phyloP scores from a whole-genome alignment of 1,140 invertebrate genomes.

The Andrena cerasifolii region DNA sequence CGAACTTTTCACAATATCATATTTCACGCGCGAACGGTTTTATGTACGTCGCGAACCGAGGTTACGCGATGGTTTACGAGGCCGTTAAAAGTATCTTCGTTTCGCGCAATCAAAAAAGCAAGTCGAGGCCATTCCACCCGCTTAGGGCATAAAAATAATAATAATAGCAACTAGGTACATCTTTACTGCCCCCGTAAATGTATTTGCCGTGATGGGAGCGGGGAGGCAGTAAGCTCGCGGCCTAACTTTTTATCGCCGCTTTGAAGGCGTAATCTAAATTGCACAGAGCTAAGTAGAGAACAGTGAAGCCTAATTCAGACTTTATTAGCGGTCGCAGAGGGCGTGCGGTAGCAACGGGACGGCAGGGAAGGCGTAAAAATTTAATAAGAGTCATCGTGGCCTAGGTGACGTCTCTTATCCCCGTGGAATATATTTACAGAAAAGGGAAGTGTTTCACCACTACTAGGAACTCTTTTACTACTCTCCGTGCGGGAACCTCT shows the following conservation, averaged over 20 bases:
- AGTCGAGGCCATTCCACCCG: neutral
- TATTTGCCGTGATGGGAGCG: too few relatives aligned
- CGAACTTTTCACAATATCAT: neutral
- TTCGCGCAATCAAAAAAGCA: neutral
- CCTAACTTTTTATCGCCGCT: neutral
- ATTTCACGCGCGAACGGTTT: neutral
- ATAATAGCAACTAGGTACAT: neutral
- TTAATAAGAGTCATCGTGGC: neutral
- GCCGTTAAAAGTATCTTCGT: conserved; percentile 1
- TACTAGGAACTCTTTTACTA: too few relatives aligned
- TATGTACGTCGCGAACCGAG: neutral
- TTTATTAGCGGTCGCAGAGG: neutral
- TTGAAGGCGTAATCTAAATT: conserved; percentile 12
- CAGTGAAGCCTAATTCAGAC: neutral
- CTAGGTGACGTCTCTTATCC: neutral
- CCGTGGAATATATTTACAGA: neutral
- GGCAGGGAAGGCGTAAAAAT: neutral
- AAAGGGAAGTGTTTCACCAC: too few relatives aligned
- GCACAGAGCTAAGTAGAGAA: neutral
- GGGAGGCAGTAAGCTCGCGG: neutral
- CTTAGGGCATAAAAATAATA: neutral
- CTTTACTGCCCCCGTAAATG: neutral
- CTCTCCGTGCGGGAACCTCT: neutral
- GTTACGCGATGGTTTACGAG: neutral
- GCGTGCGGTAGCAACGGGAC: neutral